Evolutionary conservation across 2,797 vertebrate species (phyloP).

Genomic region (Todus mexicanus): DNA sequence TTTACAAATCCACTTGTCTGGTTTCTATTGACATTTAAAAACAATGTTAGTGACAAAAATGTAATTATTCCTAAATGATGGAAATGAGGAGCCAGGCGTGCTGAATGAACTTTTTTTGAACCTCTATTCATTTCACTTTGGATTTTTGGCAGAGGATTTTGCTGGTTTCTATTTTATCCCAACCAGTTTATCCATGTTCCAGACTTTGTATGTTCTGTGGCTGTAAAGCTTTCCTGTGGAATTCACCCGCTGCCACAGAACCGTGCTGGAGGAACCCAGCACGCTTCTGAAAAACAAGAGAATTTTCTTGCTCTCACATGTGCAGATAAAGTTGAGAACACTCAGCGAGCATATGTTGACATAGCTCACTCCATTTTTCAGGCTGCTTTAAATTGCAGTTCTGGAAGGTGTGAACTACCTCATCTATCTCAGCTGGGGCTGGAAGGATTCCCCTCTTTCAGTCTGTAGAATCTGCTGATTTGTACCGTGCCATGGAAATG

Average conservation of each 20-base stretch:
- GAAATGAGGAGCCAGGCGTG: slow-evolving; percentile 35
- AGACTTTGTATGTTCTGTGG: slow-evolving; percentile 43
- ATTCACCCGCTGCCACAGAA: slow-evolving; percentile 15
- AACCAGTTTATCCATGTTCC: slow-evolving; percentile 53
- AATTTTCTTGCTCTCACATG: not conserved
- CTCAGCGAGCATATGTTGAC: not conserved
- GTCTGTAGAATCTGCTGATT: not conserved
- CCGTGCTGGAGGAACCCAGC: not conserved
- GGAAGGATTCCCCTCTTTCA: slow-evolving; percentile 35
- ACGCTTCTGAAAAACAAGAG: not conserved
- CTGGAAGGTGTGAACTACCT: slow-evolving; percentile 32
- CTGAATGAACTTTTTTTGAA: slow-evolving; percentile 66
- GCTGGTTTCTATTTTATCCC: slow-evolving; percentile 55
- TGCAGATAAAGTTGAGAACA: not conserved
- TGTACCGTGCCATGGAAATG: not conserved
- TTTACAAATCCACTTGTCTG: slow-evolving; percentile 47
- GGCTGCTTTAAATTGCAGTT: not conserved
- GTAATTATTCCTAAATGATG: slow-evolving; percentile 59
- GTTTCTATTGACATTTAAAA: slow-evolving; percentile 67
- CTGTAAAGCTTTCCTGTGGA: slow-evolving; percentile 27
- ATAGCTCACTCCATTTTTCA: not conserved
- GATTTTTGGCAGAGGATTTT: slow-evolving; percentile 28
- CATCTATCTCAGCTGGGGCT: not conserved
- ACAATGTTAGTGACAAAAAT: slow-evolving; percentile 64
- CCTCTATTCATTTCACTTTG: slow-evolving; percentile 60